phyloP scores from a whole-genome alignment of 1,140 invertebrate genomes.

The Apis laboriosa region DNA sequence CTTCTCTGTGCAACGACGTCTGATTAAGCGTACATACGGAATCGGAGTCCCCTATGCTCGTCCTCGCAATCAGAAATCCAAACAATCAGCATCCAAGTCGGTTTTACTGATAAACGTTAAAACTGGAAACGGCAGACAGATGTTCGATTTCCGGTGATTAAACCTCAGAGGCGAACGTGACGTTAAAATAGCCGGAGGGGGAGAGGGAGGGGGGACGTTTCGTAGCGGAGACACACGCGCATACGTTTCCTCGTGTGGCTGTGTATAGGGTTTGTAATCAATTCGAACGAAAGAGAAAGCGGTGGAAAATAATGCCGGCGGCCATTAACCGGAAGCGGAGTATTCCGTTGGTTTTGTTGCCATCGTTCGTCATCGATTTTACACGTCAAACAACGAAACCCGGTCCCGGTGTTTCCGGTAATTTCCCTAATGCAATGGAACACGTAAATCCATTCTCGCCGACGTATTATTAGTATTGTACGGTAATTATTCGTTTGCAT shows the following conservation, averaged over 20 bases:
- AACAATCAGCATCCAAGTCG: not conserved
- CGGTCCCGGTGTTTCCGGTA: slow-evolving; percentile 22
- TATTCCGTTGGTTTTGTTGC: slow-evolving; percentile 10
- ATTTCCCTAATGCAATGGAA: slow-evolving; percentile 23
- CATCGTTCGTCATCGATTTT: slow-evolving; percentile 17
- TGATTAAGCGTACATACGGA: not conserved
- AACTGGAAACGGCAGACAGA: not conserved
- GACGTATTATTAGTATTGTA: slow-evolving; percentile 24
- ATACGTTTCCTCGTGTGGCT: no score
- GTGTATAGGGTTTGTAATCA: not conserved
- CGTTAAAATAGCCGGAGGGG: not conserved
- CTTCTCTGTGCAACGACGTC: no score
- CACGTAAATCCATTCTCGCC: slow-evolving; percentile 30
- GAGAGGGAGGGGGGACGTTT: no score
- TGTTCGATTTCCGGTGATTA: slow-evolving; percentile 37
- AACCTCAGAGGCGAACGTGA: not conserved
- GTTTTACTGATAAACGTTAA: slow-evolving; percentile 19
- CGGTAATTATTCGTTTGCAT: slow-evolving; percentile 51
- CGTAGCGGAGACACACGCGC: not conserved
- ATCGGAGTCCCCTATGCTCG: not conserved
- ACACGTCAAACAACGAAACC: slow-evolving; percentile 25
- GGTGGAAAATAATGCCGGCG: not conserved
- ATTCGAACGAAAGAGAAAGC: not conserved
- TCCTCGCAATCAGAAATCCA: not conserved
- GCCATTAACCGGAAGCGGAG: not conserved